phyloP scores from a whole-genome alignment of 2,888 invertebrate species.

The Girardia tigrina region DNA sequence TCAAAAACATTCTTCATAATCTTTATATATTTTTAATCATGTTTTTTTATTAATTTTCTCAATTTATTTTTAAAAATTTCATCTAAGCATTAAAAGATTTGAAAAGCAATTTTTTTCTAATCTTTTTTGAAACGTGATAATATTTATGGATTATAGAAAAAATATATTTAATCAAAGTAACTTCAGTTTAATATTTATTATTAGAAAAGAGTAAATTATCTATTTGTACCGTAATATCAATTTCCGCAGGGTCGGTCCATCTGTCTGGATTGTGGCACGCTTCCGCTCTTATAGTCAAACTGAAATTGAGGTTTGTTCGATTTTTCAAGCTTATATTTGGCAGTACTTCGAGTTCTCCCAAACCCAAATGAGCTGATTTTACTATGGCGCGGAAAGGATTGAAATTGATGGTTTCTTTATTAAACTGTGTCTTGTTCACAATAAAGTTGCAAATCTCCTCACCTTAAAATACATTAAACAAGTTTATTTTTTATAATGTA shows the following conservation, averaged over 20 bases:
- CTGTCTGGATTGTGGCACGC: background rate
- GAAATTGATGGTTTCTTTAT: background rate
- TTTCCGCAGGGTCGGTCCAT: background rate
- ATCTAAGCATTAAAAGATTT: too few species aligned
- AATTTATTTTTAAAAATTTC: too few species aligned
- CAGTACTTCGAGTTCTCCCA: background rate
- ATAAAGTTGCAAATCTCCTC: background rate
- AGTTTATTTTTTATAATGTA: too few species aligned
- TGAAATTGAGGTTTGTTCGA: background rate
- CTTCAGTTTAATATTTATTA: too few species aligned
- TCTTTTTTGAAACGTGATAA: too few species aligned
- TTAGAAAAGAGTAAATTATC: too few species aligned
- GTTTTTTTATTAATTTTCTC: too few species aligned
- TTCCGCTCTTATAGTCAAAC: background rate
- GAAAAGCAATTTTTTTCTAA: too few species aligned
- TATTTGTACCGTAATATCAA: background rate
- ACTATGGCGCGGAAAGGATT: background rate
- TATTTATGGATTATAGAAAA: too few species aligned
- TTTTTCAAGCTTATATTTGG: background rate
- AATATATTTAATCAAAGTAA: too few species aligned
- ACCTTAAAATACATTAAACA: background rate
- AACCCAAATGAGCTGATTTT: slow-evolving; percentile 4
- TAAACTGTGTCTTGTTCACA: background rate
- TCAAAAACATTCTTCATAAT: too few species aligned
- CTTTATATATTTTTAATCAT: too few species aligned